Percentiles rank a stretch among this genome's conserved stretches.
phyloP scores from a whole-genome alignment of 2,888 invertebrate genomes.

The Rhingia campestris region DNA sequence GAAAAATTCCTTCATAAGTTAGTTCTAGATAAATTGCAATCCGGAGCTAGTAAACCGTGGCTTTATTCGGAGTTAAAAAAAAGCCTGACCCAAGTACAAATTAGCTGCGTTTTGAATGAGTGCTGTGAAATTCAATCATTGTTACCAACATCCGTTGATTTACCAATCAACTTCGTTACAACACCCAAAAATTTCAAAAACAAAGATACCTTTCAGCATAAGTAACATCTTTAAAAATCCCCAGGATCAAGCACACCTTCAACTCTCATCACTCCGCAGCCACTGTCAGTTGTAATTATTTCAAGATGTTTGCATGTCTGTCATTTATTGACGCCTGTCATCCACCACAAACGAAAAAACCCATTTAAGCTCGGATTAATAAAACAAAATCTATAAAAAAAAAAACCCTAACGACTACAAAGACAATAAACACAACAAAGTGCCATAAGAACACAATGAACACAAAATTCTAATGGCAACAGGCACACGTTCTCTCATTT shows the following conservation, averaged over 20 bases:
- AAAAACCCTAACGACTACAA: neutral
- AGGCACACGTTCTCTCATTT: conserved; percentile 10
- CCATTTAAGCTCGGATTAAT: conserved; percentile 14
- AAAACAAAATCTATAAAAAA: conserved; percentile 6
- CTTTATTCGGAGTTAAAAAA: no score
- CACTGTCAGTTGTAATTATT: conserved; percentile 14
- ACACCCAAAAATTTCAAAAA: no score
- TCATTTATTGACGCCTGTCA: conserved; percentile 19
- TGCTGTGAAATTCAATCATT: no score
- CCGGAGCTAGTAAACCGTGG: no score
- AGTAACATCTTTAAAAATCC: no score
- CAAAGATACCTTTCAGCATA: no score
- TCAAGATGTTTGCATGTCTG: conserved; percentile 27
- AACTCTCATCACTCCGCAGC: neutral
- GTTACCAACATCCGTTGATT: no score
- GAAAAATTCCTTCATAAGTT: no score
- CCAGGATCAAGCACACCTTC: neutral
- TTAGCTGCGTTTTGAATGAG: no score
- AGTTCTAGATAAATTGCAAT: no score
- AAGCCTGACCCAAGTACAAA: no score
- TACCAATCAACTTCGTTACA: no score
- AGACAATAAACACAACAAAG: neutral
- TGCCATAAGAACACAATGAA: neutral
- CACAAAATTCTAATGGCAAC: conserved; percentile 29
- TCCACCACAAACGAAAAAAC: conserved; percentile 23